Evolutionary conservation across 2,797 vertebrate species (phyloP), one percentile per base, ranked within the genome.

Genomic region (Anguilla anguilla): DNA sequence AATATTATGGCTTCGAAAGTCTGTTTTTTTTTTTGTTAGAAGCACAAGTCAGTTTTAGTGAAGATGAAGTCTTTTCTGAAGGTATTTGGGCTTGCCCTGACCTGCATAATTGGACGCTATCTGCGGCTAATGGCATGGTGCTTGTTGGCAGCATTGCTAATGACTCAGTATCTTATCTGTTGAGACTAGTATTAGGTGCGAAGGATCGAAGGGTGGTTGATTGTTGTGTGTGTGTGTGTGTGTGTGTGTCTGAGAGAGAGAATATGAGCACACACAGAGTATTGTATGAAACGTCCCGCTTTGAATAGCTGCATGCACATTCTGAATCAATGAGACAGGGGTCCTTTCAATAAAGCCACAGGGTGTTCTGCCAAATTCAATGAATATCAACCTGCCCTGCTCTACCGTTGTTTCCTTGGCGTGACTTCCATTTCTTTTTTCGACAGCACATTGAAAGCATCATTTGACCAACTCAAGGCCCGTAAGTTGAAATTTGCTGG

Each of bases 401-500:
- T 77, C 39, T 43, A 6, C 11, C 19, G 25, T 53, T 6, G 9
- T 2, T 28, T 51, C n/a, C 82, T 35, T 61, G 28, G 31, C 53
- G 28, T 61, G 4, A 61, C 31, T 86, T 61, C 59, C 28, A 9
- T 43, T 90, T 3, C 57, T 88, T 25, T 83, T n/a, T 31, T 90
- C 91, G 57, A 87, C 93, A 99, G 98, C 92, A 97, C 98, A 55
- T 92, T 99, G 94, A 97, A 93, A 93, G 89, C 95, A 84, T 98
- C 98, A 0, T 97, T 99, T 88, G 98, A 99, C 85, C 96, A 93
- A 83, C 96, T 99, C 91, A 99, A 98, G 95, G 93, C 96, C 92
- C 97, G 98, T 99, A 95, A 97, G 98, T 95, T 89, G 51, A 74
- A 49, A 35, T 15, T 72, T 72, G 25, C 11, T 1, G 4, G 0